A percentile compares a stretch with the other conserved stretches of the same genome.
Evolutionary conservation across 2,113 vertebrate genomes (phyloP).

Genomic region (Eulacestoma nigropectus): DNA sequence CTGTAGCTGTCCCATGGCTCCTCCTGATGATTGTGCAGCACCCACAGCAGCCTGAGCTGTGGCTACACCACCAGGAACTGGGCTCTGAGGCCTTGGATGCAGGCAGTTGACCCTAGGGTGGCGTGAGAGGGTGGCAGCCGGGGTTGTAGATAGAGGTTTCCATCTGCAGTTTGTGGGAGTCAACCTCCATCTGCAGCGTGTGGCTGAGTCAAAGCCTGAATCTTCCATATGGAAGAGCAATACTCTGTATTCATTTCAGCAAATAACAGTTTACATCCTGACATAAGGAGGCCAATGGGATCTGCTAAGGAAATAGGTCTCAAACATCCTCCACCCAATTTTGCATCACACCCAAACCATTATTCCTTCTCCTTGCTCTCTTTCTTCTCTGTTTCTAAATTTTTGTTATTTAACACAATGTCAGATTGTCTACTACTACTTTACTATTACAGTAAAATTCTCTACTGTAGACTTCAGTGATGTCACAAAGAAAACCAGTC

Average conservation of each 20-base stretch:
- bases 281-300: neutral
- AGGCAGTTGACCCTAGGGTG: neutral
- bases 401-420: neutral
- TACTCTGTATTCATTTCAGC: neutral
- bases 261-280: neutral
- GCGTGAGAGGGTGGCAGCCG: neutral
- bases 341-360: neutral
- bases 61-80: accelerated
- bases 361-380: neutral
- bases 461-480: neutral
- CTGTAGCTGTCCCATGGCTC: neutral
- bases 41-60: neutral
- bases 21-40: neutral
- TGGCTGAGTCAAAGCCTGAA: neutral
- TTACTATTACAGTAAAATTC: neutral
- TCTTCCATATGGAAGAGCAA: neutral
- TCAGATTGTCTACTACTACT: neutral
- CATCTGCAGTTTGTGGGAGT: neutral
- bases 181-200: neutral
- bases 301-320: neutral
- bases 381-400: neutral
- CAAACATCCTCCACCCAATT: neutral
- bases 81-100: neutral
- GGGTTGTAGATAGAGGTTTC: neutral
- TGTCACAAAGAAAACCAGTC: neutral